A percentile compares a stretch with the other conserved stretches of the same genome.
phyloP scores from a whole-genome alignment of 2,113 vertebrate genomes.

The Melanerpes formicivorus region DNA sequence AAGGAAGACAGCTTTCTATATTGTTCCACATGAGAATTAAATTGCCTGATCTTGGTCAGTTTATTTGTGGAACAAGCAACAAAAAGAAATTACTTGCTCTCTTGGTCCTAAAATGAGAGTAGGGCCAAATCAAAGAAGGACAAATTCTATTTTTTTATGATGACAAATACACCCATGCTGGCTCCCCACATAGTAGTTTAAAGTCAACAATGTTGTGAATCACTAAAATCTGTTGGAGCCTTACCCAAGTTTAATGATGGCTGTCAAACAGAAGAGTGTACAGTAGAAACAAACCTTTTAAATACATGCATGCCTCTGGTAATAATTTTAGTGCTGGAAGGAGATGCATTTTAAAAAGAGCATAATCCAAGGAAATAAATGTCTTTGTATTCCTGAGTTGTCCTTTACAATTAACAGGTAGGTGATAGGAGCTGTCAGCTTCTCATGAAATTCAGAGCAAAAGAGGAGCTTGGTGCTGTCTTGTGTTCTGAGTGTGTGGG shows the following conservation, averaged over 20 bases:
- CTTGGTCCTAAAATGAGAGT: background rate
- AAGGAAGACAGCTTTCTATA: slow-evolving; percentile 5
- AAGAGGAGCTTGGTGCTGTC: background rate
- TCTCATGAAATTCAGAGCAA: background rate
- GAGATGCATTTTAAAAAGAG: background rate
- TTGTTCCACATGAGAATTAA: background rate
- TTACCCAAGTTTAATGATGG: slow-evolving; percentile 7
- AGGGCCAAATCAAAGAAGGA: background rate
- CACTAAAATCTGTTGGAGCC: slow-evolving; percentile 16
- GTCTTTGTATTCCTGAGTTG: background rate
- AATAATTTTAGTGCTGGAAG: slow-evolving; percentile 8
- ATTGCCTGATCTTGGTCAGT: background rate
- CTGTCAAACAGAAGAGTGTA: background rate
- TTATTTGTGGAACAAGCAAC: slow-evolving; percentile 5
- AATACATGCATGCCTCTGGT: background rate
- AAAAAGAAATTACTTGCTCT: background rate
- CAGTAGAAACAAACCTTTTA: background rate
- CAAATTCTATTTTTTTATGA: background rate
- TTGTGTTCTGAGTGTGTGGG: background rate
- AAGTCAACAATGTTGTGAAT: slow-evolving; percentile 8
- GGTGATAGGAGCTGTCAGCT: background rate
- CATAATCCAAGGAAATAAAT: background rate
- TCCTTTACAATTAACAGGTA: background rate
- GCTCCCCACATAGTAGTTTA: background rate
- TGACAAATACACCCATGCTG: background rate